Conservation (phyloP, 1,140 invertebrate species). For the Heliconius melpomene region DNA sequence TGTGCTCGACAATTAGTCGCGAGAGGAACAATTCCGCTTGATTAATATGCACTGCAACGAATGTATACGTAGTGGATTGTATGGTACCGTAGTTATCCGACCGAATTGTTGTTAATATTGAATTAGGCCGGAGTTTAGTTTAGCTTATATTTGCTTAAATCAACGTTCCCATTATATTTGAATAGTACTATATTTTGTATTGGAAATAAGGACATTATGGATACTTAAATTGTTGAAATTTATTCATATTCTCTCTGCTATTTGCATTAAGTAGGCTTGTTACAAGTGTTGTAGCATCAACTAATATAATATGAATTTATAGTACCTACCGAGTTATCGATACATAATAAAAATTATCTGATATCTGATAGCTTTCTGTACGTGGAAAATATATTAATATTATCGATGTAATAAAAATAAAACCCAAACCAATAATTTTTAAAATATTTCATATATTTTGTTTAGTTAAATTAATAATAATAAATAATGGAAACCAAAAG, state of each 20-base stretch:
- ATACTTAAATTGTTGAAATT: not conserved
- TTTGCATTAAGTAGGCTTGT: too few relatives aligned
- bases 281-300: too few relatives aligned
- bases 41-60: slow-evolving; percentile 43
- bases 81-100: not conserved
- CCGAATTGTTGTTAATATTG: slow-evolving; percentile 13
- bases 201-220: not conserved
- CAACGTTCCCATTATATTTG: not conserved
- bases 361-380: too few relatives aligned
- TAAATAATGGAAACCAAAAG: too few relatives aligned
- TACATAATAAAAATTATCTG: too few relatives aligned
- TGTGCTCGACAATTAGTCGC: slow-evolving; percentile 20
- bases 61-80: not conserved
- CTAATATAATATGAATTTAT: too few relatives aligned
- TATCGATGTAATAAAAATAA: too few relatives aligned
- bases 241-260: not conserved
- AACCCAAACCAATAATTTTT: too few relatives aligned
- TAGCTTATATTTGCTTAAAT: slow-evolving; percentile 8
- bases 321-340: too few relatives aligned
- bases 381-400: too few relatives aligned
- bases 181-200: not conserved
- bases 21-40: slow-evolving; percentile 37
- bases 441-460: too few relatives aligned
- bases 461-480: too few relatives aligned
- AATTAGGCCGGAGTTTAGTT: not conserved